Evolutionary conservation across 2,797 vertebrate genomes (phyloP).

Genomic region (Staurois parvus): DNA sequence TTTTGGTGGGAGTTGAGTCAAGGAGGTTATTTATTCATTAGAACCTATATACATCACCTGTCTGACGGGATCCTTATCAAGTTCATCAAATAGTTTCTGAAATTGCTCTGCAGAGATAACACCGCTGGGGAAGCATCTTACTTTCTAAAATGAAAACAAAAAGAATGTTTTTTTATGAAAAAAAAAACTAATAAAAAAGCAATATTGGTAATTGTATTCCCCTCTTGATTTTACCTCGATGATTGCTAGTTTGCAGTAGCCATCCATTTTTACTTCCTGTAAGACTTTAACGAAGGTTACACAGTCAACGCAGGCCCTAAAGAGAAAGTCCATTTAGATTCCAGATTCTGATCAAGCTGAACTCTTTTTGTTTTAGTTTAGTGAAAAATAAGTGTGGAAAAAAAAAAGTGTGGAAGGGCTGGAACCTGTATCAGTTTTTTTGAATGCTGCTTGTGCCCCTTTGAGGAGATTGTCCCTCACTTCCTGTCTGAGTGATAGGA

Average conservation of each 20-base stretch:
- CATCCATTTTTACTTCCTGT: slow-evolving; percentile 80
- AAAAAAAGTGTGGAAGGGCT: no score
- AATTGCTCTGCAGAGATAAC: slow-evolving; percentile 81
- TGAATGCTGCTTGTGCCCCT: no score
- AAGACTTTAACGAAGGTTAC: slow-evolving; percentile 80
- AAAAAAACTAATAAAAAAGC: background rate
- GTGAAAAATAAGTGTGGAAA: no score
- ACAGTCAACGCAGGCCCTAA: slow-evolving; percentile 72
- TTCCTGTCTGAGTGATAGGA: no score
- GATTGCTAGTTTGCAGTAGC: slow-evolving; percentile 81
- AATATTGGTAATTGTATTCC: no score
- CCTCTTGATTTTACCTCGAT: slow-evolving; percentile 74
- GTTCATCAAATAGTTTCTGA: slow-evolving; percentile 86
- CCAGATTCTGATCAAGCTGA: no score
- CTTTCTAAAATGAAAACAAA: slow-evolving; percentile 72
- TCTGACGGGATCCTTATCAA: slow-evolving; percentile 87
- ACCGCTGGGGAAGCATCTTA: slow-evolving; percentile 67
- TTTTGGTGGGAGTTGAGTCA: no score
- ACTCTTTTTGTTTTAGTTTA: no score
- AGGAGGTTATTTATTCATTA: no score
- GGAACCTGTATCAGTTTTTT: no score
- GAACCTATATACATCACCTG: slow-evolving; percentile 77
- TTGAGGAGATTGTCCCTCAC: no score
- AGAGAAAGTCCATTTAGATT: slow-evolving; percentile 9
- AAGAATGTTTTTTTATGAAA: background rate